Percentiles rank a stretch among this genome's conserved stretches.
phyloP scores from a whole-genome alignment of 2,797 vertebrate species.

The Eulemur rubriventer region DNA sequence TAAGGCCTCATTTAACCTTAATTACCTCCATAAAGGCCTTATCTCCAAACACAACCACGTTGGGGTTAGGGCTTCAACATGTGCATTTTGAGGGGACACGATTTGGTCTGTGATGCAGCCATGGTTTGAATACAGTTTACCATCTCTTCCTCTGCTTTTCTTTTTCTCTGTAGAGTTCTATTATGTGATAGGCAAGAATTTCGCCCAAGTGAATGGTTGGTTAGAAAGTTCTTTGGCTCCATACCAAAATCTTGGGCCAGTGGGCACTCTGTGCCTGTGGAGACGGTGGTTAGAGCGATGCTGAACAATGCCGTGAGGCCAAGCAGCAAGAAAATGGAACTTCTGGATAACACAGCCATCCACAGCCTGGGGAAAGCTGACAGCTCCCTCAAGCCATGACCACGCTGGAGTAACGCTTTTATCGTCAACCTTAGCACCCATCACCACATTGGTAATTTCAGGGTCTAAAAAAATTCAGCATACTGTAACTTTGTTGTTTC shows the following conservation, averaged over 20 bases:
- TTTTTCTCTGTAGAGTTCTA: conserved; percentile 69
- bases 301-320: conserved; percentile 77
- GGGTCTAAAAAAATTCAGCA: background rate
- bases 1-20: background rate
- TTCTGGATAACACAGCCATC: conserved; percentile 90
- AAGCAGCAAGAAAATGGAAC: conserved; percentile 79
- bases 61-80: background rate
- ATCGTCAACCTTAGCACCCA: background rate
- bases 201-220: conserved; percentile 85
- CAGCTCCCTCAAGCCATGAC: conserved; percentile 2
- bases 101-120: background rate
- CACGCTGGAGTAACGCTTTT: accelerated
- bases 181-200: conserved; percentile 88
- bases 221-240: conserved; percentile 82
- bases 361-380: conserved; percentile 80
- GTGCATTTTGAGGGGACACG: background rate
- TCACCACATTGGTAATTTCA: background rate
- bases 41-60: background rate
- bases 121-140: background rate
- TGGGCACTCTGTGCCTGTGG: conserved; percentile 85
- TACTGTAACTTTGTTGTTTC: background rate
- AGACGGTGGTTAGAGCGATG: conserved; percentile 83
- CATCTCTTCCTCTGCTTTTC: background rate
- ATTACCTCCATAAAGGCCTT: background rate
- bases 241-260: conserved; percentile 81